phyloP scores from a whole-genome alignment of 2,888 invertebrate genomes.

The Hypolimnas misippus region DNA sequence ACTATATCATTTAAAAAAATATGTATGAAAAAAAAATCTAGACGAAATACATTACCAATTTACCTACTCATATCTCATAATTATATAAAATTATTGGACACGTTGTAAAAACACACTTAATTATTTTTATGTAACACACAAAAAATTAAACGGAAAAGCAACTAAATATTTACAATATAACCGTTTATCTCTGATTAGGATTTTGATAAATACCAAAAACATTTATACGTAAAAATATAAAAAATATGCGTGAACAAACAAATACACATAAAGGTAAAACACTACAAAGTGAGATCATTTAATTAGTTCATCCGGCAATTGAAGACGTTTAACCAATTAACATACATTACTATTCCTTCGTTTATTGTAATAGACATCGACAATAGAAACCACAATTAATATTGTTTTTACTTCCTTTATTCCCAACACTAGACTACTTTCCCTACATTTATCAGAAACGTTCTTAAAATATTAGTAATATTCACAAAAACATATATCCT shows the following conservation, averaged over 20 bases:
- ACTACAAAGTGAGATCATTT: constrained; percentile 26
- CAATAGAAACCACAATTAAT: constrained; percentile 25
- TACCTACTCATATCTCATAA: too few relatives aligned
- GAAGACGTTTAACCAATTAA: constrained; percentile 39
- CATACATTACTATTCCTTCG: constrained; percentile 21
- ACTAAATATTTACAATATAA: too few relatives aligned
- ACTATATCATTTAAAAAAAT: too few relatives aligned
- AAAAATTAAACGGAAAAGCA: too few relatives aligned
- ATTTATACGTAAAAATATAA: background rate
- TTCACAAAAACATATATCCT: constrained; percentile 66
- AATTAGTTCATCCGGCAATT: constrained; percentile 36
- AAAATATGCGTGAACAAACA: background rate
- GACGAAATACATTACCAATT: too few relatives aligned
- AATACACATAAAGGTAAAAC: constrained; percentile 3
- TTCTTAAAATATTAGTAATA: constrained; percentile 47
- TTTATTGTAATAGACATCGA: constrained; percentile 8
- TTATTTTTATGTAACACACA: too few relatives aligned
- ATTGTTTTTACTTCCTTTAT: background rate
- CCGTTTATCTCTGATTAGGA: too few relatives aligned
- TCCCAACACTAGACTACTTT: background rate
- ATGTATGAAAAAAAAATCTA: too few relatives aligned
- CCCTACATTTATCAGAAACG: background rate
- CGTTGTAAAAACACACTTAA: too few relatives aligned
- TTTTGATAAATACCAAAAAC: too few relatives aligned
- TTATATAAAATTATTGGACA: too few relatives aligned